Evolutionary conservation across 2,888 invertebrate genomes (phyloP).

Genomic region (Agriopis aurantiaria): DNA sequence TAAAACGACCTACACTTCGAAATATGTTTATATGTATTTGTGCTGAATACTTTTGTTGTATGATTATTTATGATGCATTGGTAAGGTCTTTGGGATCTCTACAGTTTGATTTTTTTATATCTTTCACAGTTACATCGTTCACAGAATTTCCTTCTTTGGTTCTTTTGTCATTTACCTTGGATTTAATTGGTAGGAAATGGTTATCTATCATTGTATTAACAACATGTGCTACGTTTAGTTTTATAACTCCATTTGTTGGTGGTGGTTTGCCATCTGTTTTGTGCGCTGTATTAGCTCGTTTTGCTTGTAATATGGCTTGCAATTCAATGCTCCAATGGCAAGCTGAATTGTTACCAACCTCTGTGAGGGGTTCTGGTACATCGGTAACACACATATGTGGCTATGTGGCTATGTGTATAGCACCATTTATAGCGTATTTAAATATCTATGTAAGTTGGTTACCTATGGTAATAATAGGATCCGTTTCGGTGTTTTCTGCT

Average conservation of each 20-base stretch:
- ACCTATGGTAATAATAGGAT: slow-evolving; percentile 60
- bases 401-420: slow-evolving; percentile 64
- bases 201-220: slow-evolving; percentile 54
- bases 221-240: slow-evolving; percentile 59
- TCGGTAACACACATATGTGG: slow-evolving; percentile 70
- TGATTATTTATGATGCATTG: slow-evolving; percentile 68
- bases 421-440: slow-evolving; percentile 71
- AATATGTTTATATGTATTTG: slow-evolving; percentile 64
- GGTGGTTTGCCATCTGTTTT: slow-evolving; percentile 64
- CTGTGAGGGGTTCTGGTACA: slow-evolving; percentile 67
- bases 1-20: slow-evolving; percentile 61
- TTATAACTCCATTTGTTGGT: slow-evolving; percentile 59
- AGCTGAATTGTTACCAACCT: slow-evolving; percentile 71
- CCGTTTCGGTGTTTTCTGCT: slow-evolving; percentile 47
- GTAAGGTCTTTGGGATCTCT: slow-evolving; percentile 66
- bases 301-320: slow-evolving; percentile 65
- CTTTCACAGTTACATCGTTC: slow-evolving; percentile 69
- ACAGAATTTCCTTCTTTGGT: slow-evolving; percentile 72
- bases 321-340: slow-evolving; percentile 69
- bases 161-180: slow-evolving; percentile 66
- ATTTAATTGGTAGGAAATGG: slow-evolving; percentile 67
- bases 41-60: slow-evolving; percentile 61
- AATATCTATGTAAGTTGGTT: slow-evolving; percentile 60
- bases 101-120: slow-evolving; percentile 70
- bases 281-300: slow-evolving; percentile 70